phyloP scores from a whole-genome alignment of 2,888 invertebrate species.

The Hemaris fuciformis region DNA sequence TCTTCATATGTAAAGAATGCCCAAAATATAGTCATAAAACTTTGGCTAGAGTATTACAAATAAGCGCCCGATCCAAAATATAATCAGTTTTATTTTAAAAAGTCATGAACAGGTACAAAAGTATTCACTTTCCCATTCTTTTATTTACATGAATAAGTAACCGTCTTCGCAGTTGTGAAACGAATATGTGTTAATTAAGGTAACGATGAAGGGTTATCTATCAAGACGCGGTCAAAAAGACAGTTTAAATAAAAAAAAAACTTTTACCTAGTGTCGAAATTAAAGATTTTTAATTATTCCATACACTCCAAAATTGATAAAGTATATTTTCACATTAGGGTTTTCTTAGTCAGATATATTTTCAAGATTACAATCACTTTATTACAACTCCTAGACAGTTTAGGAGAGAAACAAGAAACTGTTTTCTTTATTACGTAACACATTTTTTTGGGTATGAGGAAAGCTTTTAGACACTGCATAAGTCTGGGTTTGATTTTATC shows the following conservation, averaged over 20 bases:
- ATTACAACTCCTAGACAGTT: neutral
- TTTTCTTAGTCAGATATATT: neutral
- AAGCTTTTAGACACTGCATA: no score
- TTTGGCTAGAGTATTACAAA: slow-evolving; percentile 1
- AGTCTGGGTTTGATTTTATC: no score
- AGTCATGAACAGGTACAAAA: slow-evolving; percentile 74
- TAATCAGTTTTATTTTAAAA: slow-evolving; percentile 48
- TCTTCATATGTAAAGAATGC: neutral
- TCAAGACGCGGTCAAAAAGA: neutral
- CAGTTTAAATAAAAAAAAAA: neutral
- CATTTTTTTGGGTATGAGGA: no score
- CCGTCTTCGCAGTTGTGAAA: slow-evolving; percentile 40
- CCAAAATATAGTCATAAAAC: neutral
- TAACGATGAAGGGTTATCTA: slow-evolving; percentile 33
- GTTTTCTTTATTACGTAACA: neutral
- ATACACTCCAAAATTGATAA: neutral
- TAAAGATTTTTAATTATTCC: neutral
- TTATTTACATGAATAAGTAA: slow-evolving; percentile 53
- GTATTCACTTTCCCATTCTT: slow-evolving; percentile 58
- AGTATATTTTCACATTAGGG: neutral
- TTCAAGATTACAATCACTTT: neutral
- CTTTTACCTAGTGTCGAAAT: no score
- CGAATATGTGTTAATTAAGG: slow-evolving; percentile 35
- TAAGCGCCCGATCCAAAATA: slow-evolving; percentile 22
- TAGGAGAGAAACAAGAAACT: neutral